These are phyloP conservation scores for Alouatta palliata DNA, from an alignment of 2,113 vertebrate genomes.

Conservation along the genomic window DNA sequence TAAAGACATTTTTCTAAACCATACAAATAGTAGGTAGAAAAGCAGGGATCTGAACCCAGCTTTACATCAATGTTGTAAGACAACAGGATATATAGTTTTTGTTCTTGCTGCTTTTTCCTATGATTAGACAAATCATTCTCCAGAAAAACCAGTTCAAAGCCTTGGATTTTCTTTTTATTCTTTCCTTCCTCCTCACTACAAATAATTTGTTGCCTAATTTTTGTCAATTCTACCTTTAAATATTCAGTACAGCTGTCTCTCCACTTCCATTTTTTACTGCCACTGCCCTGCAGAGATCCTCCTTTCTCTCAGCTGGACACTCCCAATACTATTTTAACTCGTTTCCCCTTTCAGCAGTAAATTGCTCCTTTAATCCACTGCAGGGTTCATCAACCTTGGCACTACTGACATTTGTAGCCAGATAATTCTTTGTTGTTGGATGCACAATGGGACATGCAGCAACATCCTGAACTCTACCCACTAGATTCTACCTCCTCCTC, in stretches of 20 bases:
- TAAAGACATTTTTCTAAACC: neutral
- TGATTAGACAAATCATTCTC: neutral
- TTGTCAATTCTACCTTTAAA: neutral
- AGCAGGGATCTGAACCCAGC: neutral
- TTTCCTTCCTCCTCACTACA: neutral
- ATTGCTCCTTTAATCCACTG: neutral
- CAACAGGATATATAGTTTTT: neutral
- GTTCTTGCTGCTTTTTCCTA: neutral
- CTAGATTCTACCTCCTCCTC: neutral
- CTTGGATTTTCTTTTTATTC: neutral
- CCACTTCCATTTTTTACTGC: neutral
- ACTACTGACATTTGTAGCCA: neutral
- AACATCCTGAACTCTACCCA: neutral
- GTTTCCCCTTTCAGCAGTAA: neutral
- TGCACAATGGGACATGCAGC: neutral
- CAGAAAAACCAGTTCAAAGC: neutral
- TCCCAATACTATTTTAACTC: neutral
- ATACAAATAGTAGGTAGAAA: neutral
- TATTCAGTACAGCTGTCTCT: neutral
- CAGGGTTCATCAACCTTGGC: neutral
- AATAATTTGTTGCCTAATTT: neutral
- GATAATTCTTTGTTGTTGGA: neutral
- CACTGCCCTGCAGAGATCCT: neutral
- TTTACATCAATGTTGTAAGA: neutral
- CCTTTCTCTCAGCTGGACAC: neutral